Percentiles rank a stretch among this genome's conserved stretches.
phyloP scores from a whole-genome alignment of 2,888 invertebrate genomes.

The Agonum fuliginosum region DNA sequence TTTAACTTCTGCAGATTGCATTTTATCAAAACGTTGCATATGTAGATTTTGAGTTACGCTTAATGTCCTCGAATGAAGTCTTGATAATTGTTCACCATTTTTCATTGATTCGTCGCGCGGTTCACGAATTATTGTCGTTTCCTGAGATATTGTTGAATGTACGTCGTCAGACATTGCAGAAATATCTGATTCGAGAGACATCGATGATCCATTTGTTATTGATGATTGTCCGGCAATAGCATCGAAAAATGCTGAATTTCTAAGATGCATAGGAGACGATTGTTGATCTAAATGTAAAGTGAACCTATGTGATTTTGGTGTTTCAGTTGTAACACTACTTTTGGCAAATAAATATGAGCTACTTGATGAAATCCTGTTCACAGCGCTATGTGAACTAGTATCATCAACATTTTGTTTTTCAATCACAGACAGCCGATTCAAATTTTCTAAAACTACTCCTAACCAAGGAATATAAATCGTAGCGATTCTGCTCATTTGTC shows the following conservation, averaged over 20 bases:
- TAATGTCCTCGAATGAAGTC: constrained; percentile 75
- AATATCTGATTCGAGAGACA: constrained; percentile 85
- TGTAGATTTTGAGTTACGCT: constrained; percentile 75
- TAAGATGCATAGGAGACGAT: constrained; percentile 83
- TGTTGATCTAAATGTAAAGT: constrained; percentile 85
- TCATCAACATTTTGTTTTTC: constrained; percentile 71
- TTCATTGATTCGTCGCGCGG: constrained; percentile 68
- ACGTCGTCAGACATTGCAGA: constrained; percentile 81
- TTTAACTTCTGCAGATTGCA: constrained; percentile 86
- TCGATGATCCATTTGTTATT: constrained; percentile 84
- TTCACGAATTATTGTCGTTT: constrained; percentile 76
- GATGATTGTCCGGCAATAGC: constrained; percentile 82
- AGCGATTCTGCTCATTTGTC: constrained; percentile 89
- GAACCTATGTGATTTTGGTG: constrained; percentile 78
- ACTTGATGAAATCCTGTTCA: constrained; percentile 76
- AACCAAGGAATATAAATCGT: constrained; percentile 94
- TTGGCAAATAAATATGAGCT: constrained; percentile 77
- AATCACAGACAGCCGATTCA: constrained; percentile 81
- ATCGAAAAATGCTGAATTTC: constrained; percentile 84
- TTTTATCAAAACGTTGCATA: constrained; percentile 80
- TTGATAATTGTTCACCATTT: constrained; percentile 66
- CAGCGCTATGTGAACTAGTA: constrained; percentile 69
- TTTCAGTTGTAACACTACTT: constrained; percentile 73
- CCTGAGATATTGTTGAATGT: constrained; percentile 77
- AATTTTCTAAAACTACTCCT: constrained; percentile 90